Percentiles rank a stretch among this genome's conserved stretches.
phyloP scores from a whole-genome alignment of 2,113 vertebrate genomes.

The Gymnogyps californianus region DNA sequence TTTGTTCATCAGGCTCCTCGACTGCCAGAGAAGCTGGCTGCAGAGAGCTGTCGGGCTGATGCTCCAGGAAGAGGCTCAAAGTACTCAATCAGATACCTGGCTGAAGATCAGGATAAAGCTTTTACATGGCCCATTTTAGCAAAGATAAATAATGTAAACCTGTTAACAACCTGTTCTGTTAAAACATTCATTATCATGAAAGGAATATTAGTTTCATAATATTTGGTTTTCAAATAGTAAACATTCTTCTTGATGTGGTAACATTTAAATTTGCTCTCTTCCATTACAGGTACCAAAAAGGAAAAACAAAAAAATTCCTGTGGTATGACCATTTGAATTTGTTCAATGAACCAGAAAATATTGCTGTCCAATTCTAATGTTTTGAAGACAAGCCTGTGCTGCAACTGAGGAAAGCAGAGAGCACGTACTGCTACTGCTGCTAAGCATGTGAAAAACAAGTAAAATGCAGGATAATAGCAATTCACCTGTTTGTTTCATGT shows the following conservation, averaged over 20 bases:
- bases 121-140: not conserved
- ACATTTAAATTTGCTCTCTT: not conserved
- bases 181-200: not conserved
- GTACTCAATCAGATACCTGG: not conserved
- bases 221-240: not conserved
- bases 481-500: not conserved
- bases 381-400: not conserved
- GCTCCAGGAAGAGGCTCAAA: not conserved
- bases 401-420: not conserved
- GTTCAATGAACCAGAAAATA: not conserved
- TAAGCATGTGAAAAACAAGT: not conserved
- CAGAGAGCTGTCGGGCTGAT: not conserved
- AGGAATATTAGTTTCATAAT: not conserved
- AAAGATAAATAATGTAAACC: not conserved
- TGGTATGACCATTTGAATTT: not conserved
- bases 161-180: not conserved
- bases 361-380: not conserved
- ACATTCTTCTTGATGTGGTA: not conserved
- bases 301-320: not conserved
- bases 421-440: not conserved
- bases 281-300: not conserved
- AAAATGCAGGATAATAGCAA: not conserved
- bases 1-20: accelerated
- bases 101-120: not conserved
- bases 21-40: not conserved